Conservation (phyloP, 1,140 invertebrate genomes). For the Triops cancriformis region DNA sequence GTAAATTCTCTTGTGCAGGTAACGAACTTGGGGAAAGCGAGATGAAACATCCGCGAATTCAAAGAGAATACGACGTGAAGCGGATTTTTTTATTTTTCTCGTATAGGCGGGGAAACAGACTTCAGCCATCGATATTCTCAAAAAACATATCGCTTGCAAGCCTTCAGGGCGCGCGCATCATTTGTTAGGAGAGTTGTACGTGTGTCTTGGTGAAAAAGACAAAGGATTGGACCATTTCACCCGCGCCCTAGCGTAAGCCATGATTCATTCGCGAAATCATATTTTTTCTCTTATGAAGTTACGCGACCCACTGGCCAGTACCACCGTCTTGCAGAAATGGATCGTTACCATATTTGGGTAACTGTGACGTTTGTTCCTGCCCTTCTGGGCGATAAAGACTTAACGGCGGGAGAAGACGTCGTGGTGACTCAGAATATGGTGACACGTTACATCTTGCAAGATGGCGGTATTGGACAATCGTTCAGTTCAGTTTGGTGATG, state of each 20-base stretch:
- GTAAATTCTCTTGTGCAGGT: slow-evolving; percentile 51
- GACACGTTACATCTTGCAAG: too few species aligned
- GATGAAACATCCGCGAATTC: not conserved
- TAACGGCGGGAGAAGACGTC: too few species aligned
- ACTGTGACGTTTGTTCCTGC: too few species aligned
- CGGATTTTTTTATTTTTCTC: slow-evolving; percentile 22
- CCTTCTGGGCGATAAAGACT: too few species aligned
- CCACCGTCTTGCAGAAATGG: too few species aligned
- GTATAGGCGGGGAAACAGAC: slow-evolving; percentile 51
- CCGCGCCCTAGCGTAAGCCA: slow-evolving; percentile 54
- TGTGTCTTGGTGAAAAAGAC: slow-evolving; percentile 49
- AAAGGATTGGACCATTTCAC: slow-evolving; percentile 63
- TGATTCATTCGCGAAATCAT: not conserved
- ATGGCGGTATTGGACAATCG: too few species aligned
- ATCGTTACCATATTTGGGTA: too few species aligned
- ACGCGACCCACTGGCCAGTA: too few species aligned
- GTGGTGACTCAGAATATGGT: too few species aligned
- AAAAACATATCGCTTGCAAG: slow-evolving; percentile 52
- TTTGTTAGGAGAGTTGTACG: slow-evolving; percentile 56
- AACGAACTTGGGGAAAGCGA: not conserved
- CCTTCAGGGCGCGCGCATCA: slow-evolving; percentile 58
- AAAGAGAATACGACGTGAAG: not conserved
- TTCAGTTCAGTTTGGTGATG: slow-evolving; percentile 24
- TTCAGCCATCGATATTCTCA: slow-evolving; percentile 49
- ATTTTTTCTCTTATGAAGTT: slow-evolving; percentile 18